Evolutionary conservation across 1,140 invertebrate genomes (phyloP).

Genomic region (Drosophila rhopaloa): DNA sequence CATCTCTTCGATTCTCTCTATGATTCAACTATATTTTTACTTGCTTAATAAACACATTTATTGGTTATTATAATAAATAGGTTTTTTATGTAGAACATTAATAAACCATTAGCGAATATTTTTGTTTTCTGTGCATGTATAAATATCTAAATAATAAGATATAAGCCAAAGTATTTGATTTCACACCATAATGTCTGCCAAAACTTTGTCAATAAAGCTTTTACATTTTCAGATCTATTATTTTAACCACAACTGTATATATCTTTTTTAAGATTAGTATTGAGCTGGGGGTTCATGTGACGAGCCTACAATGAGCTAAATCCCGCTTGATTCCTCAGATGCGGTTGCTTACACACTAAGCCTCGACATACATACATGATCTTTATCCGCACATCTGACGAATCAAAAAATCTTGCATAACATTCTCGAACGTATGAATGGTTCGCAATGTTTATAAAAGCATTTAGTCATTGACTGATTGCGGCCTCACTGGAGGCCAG

Average conservation of each 20-base stretch:
- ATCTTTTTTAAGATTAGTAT: background rate
- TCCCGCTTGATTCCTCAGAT: constrained; percentile 14
- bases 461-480: constrained; percentile 51
- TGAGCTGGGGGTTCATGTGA: constrained; percentile 27
- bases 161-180: too few species aligned
- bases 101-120: too few species aligned
- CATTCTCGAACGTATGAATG: constrained; percentile 13
- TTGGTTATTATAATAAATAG: too few species aligned
- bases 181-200: background rate
- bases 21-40: too few species aligned
- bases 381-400: constrained; percentile 22
- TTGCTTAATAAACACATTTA: too few species aligned
- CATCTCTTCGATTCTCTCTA: too few species aligned
- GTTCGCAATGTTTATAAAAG: constrained; percentile 16
- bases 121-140: too few species aligned
- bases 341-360: constrained; percentile 9
- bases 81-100: too few species aligned
- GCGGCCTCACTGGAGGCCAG: constrained; percentile 28
- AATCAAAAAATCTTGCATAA: constrained; percentile 43
- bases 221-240: background rate
- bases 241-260: background rate
- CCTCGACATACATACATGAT: background rate
- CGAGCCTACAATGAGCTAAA: constrained; percentile 27
- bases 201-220: background rate
- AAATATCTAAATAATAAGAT: too few species aligned